Evolutionary conservation across 2,888 invertebrate genomes (phyloP), one percentile per base, ranked within the genome.

Genomic region (Cremastobaeus sp.): DNA sequence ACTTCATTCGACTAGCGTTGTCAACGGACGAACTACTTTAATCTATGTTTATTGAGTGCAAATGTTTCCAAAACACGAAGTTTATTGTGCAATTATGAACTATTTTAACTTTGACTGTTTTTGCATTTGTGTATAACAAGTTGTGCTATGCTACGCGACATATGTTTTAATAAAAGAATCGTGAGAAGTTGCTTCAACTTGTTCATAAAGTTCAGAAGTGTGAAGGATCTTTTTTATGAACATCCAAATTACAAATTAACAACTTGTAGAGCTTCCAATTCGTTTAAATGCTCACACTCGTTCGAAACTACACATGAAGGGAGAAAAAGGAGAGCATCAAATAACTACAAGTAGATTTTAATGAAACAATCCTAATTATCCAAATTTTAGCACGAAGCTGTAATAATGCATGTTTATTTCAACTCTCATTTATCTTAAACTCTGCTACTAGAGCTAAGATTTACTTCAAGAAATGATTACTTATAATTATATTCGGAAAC

Each of bases 141-240:
- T n/a, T 60, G 34, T 54, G 43, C 52, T 28, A 12, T 6, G 60
- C 69, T n/a, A n/a, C 60, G 32, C 45, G 39, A 47, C 59, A 47
- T 60, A 69, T 60, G 60, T 69, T 69, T 69, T 60, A 60, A 69
- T 60, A 54, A 69, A 54, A 60, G 54, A 62, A 54, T 60, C 32
- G 47, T 69, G 47, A 62, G 59, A 47, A 60, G 62, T 69, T 69
- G 50, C 52, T 69, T 69, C 32, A 54, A 62, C 52, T 69, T 60
- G 60, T 69, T 69, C 20, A 8, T 39, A 34, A 47, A 54, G 69
- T 60, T 54, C 14, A 41, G 45, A 45, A 35, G 45, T 43, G 54
- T 34, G 20, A 52, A 52, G 30, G 43, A 35, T 25, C 45, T 21
- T 37, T 30, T 54, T 62, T 62, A 45, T 60, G 59, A 69, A 60